Evolutionary conservation across 1,140 invertebrate genomes (phyloP).

Genomic region (Drosophila malerkotliana): DNA sequence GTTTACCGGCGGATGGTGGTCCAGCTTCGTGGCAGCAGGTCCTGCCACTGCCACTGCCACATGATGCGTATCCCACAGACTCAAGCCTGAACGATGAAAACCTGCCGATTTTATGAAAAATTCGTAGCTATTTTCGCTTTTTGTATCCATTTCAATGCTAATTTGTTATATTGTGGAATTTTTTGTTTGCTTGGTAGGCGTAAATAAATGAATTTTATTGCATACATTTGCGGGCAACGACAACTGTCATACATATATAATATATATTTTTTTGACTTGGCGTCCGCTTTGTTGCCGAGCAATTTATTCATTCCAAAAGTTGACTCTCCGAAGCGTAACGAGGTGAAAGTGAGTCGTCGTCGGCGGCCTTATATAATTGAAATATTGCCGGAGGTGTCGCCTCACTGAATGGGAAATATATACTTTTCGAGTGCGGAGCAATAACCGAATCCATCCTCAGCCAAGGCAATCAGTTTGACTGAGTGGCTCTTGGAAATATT

Average conservation of each 20-base stretch:
- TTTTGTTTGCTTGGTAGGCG: constrained; percentile 33
- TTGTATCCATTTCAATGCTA: constrained; percentile 46
- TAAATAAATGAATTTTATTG: constrained; percentile 55
- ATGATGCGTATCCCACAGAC: constrained; percentile 15
- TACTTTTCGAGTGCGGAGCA: constrained; percentile 20
- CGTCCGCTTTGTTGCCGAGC: constrained; percentile 10
- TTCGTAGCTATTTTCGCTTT: constrained; percentile 30
- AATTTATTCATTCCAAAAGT: constrained; percentile 58
- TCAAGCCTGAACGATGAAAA: constrained; percentile 40
- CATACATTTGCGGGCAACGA: constrained; percentile 36
- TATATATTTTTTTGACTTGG: constrained; percentile 16
- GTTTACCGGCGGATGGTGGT: constrained; percentile 25
- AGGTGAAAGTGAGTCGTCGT: constrained; percentile 15
- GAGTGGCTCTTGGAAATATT: constrained; percentile 46
- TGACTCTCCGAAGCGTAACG: constrained; percentile 26
- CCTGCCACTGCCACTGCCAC: constrained; percentile 5
- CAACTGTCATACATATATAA: background rate
- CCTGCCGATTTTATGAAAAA: constrained; percentile 42
- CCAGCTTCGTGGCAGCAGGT: constrained; percentile 4
- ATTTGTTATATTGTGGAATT: constrained; percentile 46
- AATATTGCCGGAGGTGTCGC: constrained; percentile 49
- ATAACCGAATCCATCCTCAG: constrained; percentile 32
- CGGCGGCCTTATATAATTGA: constrained; percentile 42
- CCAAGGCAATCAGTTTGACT: constrained; percentile 38
- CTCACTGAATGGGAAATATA: constrained; percentile 35